Base-by-base conservation (phyloP, 2,113 vertebrate species). In the Pagrus major region DNA sequence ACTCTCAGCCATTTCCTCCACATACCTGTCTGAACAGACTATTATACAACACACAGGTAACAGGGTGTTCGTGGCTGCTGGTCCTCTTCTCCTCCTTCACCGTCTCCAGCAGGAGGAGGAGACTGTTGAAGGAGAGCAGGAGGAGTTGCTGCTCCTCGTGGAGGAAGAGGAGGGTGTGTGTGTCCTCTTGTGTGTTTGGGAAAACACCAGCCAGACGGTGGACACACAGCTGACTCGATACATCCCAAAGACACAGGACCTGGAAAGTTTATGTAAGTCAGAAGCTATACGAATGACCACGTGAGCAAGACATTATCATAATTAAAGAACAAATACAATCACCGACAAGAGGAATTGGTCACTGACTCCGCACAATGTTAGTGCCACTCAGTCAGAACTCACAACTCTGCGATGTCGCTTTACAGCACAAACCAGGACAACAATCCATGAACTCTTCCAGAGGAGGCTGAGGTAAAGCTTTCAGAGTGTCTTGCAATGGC, bases 41-140 rank as follows among this genome's bases (percentile, higher is more conserved):
- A 72, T 84, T 94, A 52, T 94, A 94, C 58, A 95, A 90, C 29
- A 96, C 92, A 70, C 95, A 95, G 1, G 91, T 95, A 77, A 95
- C 92, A 0, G 92, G 86, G 51, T 89, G 93, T 47, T 92, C 35
- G 0, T 95, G 94, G 84, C 95, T 96, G 88, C 86, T 93, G 76
- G 51, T 86, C 67, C 70, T 94, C 23, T 78, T 49, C 21, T 83
- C 63, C 67, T 93, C 94, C 29, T 78, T 87, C 59, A 86, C 78
- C 37, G 82, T 89, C 74, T 94, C 93, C 86, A 97, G 67, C 37
- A 97, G 65, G 14, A 95, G 9, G 29, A 93, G 89, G 65, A 95
- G 72, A 37, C 93, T 94, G 78, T 95, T 95, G 71, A 88, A 88
- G 73, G 87, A 81, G 18, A 92, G 84, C 47, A 91, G 29, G 21